These are phyloP conservation scores for Hybognathus amarus DNA, from an alignment of 2,797 vertebrate genomes.

Conservation along the genomic window DNA sequence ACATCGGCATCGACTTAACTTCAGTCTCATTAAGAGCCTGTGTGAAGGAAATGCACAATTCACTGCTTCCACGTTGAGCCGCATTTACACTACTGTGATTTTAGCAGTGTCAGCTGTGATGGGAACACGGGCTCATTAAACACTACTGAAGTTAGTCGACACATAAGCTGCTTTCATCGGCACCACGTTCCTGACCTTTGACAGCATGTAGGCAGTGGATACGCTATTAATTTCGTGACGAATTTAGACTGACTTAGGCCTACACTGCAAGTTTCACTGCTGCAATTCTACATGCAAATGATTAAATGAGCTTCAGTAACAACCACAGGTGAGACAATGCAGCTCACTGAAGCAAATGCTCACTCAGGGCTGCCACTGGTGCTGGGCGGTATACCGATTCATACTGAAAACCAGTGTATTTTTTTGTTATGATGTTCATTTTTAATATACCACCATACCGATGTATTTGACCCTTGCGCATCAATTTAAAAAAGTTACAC, in stretches of 20 bases:
- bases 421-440: no score
- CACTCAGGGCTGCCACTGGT: no score
- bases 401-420: no score
- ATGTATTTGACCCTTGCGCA: no score
- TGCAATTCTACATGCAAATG: neutral
- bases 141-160: neutral
- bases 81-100: neutral
- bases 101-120: slow-evolving; percentile 13
- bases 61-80: neutral
- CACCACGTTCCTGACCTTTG: neutral
- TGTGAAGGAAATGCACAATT: neutral
- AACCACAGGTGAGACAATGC: neutral
- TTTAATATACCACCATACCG: no score
- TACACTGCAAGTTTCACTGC: neutral
- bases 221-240: neutral
- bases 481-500: no score
- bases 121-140: slow-evolving; percentile 1
- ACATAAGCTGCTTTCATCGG: neutral
- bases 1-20: neutral
- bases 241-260: neutral
- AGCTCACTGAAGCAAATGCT: neutral
- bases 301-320: neutral
- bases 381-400: no score
- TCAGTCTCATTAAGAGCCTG: slow-evolving; percentile 23
- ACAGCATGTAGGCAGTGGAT: neutral